Percentiles rank a stretch among this genome's conserved stretches.
Conservation (phyloP, 2,113 vertebrate genomes). For the Sorex araneus region DNA sequence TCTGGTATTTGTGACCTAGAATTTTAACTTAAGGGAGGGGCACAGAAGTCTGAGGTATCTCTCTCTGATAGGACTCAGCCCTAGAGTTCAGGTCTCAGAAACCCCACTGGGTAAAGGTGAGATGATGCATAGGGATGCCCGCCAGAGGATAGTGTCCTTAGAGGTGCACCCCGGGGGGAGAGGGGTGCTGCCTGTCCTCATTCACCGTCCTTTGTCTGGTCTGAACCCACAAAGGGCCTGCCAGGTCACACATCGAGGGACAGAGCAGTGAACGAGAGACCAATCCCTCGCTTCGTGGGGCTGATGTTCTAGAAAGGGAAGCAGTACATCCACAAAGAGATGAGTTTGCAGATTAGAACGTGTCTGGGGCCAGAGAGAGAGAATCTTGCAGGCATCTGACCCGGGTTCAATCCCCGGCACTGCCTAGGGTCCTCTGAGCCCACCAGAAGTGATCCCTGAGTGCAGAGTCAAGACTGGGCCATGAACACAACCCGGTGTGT, state of each 20-base stretch:
- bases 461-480: too few species aligned
- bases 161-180: not conserved
- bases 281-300: not conserved
- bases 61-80: not conserved
- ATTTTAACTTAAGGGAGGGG: constrained; percentile 13
- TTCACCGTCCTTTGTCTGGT: rapidly evolving
- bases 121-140: not conserved
- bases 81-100: not conserved
- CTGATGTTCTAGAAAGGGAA: not conserved
- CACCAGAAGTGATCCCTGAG: too few species aligned
- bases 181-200: not conserved
- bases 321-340: not conserved
- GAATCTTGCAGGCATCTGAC: not conserved
- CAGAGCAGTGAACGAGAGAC: not conserved
- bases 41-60: not conserved
- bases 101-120: not conserved
- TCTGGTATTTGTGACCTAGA: not conserved
- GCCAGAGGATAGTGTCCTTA: not conserved
- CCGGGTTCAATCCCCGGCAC: too few species aligned
- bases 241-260: rapidly evolving
- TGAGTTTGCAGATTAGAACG: not conserved
- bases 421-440: too few species aligned
- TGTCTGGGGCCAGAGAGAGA: not conserved
- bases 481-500: too few species aligned
- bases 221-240: not conserved